A percentile compares a stretch with the other conserved stretches of the same genome.
Conservation (phyloP, 2,888 invertebrate species). For the Digitonthophagus gazella region DNA sequence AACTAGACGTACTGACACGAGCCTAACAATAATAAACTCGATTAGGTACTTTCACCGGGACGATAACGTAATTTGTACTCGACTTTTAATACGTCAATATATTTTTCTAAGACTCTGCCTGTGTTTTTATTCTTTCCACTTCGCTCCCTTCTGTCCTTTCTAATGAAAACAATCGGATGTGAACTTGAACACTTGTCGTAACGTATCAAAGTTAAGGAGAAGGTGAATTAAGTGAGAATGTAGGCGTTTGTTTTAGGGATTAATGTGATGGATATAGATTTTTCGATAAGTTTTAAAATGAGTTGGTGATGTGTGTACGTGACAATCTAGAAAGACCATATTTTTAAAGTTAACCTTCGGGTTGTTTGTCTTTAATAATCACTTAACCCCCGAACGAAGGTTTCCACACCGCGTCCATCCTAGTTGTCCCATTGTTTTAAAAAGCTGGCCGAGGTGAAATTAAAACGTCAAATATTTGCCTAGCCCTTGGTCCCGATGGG, state of each 20-base stretch:
- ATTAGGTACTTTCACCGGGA: slow-evolving; percentile 7
- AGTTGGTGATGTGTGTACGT: not conserved
- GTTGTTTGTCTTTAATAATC: slow-evolving; percentile 22
- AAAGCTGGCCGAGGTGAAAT: slow-evolving; percentile 36
- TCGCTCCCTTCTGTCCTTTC: not conserved
- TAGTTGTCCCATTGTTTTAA: slow-evolving; percentile 34
- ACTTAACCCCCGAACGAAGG: slow-evolving; percentile 7
- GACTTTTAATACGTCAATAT: slow-evolving; percentile 35
- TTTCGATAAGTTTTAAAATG: too few species aligned
- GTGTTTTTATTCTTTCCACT: slow-evolving; percentile 30
- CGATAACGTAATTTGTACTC: slow-evolving; percentile 19
- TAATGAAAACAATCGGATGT: slow-evolving; percentile 21
- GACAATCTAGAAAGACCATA: not conserved
- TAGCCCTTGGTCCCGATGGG: slow-evolving; percentile 34
- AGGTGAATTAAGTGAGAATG: slow-evolving; percentile 13
- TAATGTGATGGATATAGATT: too few species aligned
- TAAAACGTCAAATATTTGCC: slow-evolving; percentile 42
- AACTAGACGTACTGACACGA: slow-evolving; percentile 4
- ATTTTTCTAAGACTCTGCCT: slow-evolving; percentile 36
- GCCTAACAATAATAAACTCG: slow-evolving; percentile 16
- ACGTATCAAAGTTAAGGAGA: slow-evolving; percentile 18
- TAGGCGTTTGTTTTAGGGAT: slow-evolving; percentile 7
- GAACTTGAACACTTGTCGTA: slow-evolving; percentile 22
- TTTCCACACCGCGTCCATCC: slow-evolving; percentile 26
- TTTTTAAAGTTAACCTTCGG: slow-evolving; percentile 1